Evolutionary conservation across 2,888 invertebrate species (phyloP).

Genomic region (Syritta pipiens): DNA sequence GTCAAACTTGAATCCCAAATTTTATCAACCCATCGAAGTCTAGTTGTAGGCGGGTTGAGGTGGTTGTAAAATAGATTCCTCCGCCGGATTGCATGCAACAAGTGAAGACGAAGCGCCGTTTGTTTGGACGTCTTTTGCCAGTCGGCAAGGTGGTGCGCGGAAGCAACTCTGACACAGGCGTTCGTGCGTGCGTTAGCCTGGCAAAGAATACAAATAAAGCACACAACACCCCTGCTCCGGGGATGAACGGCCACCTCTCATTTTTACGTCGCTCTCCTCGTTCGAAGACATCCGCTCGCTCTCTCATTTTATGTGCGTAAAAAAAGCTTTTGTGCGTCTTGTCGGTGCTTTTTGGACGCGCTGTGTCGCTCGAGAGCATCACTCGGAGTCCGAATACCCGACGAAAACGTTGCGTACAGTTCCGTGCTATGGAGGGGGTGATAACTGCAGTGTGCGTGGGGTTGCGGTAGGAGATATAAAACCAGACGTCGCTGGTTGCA

Average conservation of each 20-base stretch:
- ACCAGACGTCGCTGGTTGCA: slow-evolving; percentile 21
- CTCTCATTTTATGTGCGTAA: not conserved
- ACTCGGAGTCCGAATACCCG: slow-evolving; percentile 31
- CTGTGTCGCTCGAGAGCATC: slow-evolving; percentile 7
- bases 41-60: slow-evolving; percentile 20
- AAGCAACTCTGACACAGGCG: not conserved
- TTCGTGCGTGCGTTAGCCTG: slow-evolving; percentile 6
- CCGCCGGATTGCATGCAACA: slow-evolving; percentile 48
- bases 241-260: too few species aligned
- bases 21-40: slow-evolving; percentile 3
- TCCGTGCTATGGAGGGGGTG: not conserved
- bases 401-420: not conserved
- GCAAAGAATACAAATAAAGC: too few species aligned
- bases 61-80: slow-evolving; percentile 19
- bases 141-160: slow-evolving; percentile 31
- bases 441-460: not conserved
- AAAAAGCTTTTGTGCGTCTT: slow-evolving; percentile 45
- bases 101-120: slow-evolving; percentile 11
- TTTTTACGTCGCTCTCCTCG: not conserved
- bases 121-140: slow-evolving; percentile 20
- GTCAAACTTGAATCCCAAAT: slow-evolving; percentile 8
- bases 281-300: not conserved
- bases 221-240: too few species aligned
- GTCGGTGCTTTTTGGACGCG: slow-evolving; percentile 22
- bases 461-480: slow-evolving; percentile 15